phyloP scores from a whole-genome alignment of 2,113 vertebrate genomes.

The Nematolebias whitei region DNA sequence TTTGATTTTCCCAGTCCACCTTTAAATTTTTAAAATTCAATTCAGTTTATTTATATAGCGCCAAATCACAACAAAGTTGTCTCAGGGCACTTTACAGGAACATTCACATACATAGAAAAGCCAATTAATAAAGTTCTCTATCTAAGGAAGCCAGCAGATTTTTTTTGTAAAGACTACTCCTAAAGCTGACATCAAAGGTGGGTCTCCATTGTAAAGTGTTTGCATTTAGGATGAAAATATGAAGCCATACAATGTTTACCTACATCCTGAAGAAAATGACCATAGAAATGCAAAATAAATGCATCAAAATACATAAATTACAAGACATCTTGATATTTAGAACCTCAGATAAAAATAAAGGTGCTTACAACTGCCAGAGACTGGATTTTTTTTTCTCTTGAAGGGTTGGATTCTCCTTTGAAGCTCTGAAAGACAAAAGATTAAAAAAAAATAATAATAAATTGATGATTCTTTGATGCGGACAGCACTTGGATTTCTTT shows the following conservation, averaged over 20 bases:
- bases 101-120: too few relatives aligned
- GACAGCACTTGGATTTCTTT: neutral
- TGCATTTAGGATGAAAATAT: slow-evolving; percentile 36
- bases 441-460: too few relatives aligned
- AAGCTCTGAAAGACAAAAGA: slow-evolving; percentile 80
- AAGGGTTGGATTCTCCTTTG: slow-evolving; percentile 91
- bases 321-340: neutral
- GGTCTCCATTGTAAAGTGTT: slow-evolving; percentile 56
- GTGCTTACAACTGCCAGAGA: slow-evolving; percentile 98
- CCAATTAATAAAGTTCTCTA: too few relatives aligned
- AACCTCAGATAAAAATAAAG: slow-evolving; percentile 6
- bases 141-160: too few relatives aligned
- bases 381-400: slow-evolving; percentile 98
- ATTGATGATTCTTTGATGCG: too few relatives aligned
- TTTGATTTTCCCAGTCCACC: too few relatives aligned
- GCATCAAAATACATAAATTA: slow-evolving; percentile 33
- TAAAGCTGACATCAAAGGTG: slow-evolving; percentile 25
- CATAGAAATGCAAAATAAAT: slow-evolving; percentile 51
- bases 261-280: slow-evolving; percentile 79
- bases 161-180: neutral
- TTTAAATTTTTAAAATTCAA: too few relatives aligned
- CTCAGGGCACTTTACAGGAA: too few relatives aligned
- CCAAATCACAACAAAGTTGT: too few relatives aligned
- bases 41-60: too few relatives aligned
- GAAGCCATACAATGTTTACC: slow-evolving; percentile 72